Percentiles rank a stretch among this genome's conserved stretches.
Conservation (phyloP, 2,113 vertebrate genomes). For the Talpa occidentalis region DNA sequence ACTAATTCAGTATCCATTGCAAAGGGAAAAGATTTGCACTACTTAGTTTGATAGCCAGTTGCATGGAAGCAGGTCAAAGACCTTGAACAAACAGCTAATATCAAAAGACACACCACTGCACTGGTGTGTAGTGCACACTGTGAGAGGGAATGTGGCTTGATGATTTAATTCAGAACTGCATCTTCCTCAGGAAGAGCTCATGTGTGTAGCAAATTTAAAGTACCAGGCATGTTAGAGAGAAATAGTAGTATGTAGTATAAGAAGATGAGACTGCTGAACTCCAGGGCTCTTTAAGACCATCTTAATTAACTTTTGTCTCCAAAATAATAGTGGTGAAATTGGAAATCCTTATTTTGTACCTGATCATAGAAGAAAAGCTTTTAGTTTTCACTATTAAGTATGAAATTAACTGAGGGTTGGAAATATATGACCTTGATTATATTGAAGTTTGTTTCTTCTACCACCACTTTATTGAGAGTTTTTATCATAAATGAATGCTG, state of each 20-base stretch:
- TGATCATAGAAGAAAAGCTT: too few relatives aligned
- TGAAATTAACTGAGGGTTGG: too few relatives aligned
- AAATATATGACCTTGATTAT: too few relatives aligned
- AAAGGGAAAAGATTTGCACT: conserved; percentile 38
- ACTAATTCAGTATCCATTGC: conserved; percentile 2
- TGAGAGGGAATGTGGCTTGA: neutral
- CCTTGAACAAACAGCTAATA: neutral
- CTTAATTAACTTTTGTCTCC: neutral
- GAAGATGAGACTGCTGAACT: neutral
- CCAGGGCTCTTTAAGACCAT: neutral
- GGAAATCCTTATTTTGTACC: too few relatives aligned
- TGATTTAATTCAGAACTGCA: neutral
- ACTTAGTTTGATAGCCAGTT: neutral
- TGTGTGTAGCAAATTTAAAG: neutral
- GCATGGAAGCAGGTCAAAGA: conserved; percentile 11
- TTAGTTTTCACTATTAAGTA: too few relatives aligned
- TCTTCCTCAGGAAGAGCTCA: neutral
- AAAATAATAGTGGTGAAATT: neutral
- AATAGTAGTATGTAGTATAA: neutral
- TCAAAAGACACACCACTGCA: neutral
- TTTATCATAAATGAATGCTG: too few relatives aligned
- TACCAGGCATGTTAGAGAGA: neutral
- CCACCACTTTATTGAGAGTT: too few relatives aligned
- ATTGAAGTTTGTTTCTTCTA: too few relatives aligned
- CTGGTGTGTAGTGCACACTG: neutral